These are phyloP conservation scores for Zoanthus sansibaricus DNA, from an alignment of 92 coral and sea anemone species.

Conservation along the genomic window DNA sequence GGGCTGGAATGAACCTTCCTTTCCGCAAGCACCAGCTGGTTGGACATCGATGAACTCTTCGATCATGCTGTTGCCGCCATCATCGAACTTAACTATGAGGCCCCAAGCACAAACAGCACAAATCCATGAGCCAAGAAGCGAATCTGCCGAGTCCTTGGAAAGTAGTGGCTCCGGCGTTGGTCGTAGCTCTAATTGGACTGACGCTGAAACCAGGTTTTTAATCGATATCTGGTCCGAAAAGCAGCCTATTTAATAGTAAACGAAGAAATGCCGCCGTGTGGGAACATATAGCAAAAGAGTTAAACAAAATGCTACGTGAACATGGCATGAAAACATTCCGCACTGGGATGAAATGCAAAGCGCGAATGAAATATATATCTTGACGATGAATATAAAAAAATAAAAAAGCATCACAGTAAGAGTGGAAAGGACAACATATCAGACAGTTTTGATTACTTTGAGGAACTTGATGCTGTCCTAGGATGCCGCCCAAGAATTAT, in stretches of 20 bases:
- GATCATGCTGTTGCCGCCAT: conserved; percentile 15
- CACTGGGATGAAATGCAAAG: conserved; percentile 67
- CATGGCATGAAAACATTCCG: conserved; percentile 59
- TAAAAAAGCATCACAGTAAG: conserved; percentile 48
- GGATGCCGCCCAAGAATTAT: conserved; percentile 26
- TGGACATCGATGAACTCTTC: conserved; percentile 10
- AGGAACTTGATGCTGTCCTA: conserved; percentile 45
- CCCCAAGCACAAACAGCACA: conserved; percentile 2
- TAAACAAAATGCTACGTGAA: conserved; percentile 46
- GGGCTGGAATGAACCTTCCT: conserved; percentile 26
- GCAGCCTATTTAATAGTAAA: conserved; percentile 59
- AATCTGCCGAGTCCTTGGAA: conserved; percentile 8
- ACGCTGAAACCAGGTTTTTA: conserved; percentile 14
- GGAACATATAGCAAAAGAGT: conserved; percentile 61
- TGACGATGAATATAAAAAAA: conserved; percentile 66
- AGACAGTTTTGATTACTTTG: conserved; percentile 64
- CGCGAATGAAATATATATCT: conserved; percentile 56
- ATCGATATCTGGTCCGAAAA: background rate
- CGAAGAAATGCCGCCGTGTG: conserved; percentile 54
- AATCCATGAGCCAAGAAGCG: conserved; percentile 15
- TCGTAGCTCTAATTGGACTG: conserved; percentile 20
- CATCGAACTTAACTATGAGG: conserved; percentile 18
- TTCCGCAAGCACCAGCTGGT: conserved; percentile 6
- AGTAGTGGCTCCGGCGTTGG: conserved; percentile 4
- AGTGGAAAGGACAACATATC: conserved; percentile 50